A percentile compares a stretch with the other conserved stretches of the same genome.
Conservation (phyloP, 53 echinoderm and acorn worm genomes). For the Crossaster papposus region DNA sequence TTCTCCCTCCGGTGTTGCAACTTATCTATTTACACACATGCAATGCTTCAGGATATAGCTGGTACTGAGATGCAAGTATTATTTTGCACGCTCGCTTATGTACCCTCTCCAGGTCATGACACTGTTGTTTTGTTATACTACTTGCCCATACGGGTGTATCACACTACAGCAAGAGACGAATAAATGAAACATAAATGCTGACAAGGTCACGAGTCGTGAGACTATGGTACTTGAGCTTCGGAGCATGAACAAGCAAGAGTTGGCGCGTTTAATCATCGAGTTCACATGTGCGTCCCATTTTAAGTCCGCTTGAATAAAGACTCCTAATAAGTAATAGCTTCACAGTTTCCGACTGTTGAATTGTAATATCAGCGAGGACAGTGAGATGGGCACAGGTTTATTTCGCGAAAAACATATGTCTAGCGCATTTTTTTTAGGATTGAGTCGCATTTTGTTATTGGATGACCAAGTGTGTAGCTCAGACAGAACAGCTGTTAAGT, state of each 20-base stretch:
- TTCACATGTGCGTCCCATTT: conserved; percentile 41
- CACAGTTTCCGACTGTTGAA: conserved; percentile 2
- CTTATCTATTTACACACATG: conserved; percentile 4
- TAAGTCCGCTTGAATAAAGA: conserved; percentile 39
- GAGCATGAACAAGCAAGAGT: conserved; percentile 39
- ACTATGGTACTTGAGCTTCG: conserved; percentile 27
- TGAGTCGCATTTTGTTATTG: neutral
- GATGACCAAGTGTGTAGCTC: conserved; percentile 28
- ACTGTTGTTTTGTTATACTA: conserved; percentile 23
- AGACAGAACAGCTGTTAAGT: conserved; percentile 8
- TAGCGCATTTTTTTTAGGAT: conserved; percentile 36
- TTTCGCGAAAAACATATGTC: conserved; percentile 8
- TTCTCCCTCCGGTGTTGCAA: conserved; percentile 21
- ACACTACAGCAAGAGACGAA: conserved; percentile 36
- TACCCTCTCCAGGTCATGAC: neutral
- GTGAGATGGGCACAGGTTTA: neutral
- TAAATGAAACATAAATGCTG: conserved; percentile 20
- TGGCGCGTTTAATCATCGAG: conserved; percentile 35
- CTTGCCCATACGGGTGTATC: conserved; percentile 32
- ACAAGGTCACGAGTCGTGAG: conserved; percentile 27
- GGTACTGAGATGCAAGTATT: conserved; percentile 8
- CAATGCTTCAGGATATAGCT: conserved; percentile 2
- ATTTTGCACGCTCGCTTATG: conserved; percentile 35
- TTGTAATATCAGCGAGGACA: conserved; percentile 8
- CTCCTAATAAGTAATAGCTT: conserved; percentile 35